Evolutionary conservation across 2,797 vertebrate species (phyloP).

Genomic region (Phoeniculus purpureus): DNA sequence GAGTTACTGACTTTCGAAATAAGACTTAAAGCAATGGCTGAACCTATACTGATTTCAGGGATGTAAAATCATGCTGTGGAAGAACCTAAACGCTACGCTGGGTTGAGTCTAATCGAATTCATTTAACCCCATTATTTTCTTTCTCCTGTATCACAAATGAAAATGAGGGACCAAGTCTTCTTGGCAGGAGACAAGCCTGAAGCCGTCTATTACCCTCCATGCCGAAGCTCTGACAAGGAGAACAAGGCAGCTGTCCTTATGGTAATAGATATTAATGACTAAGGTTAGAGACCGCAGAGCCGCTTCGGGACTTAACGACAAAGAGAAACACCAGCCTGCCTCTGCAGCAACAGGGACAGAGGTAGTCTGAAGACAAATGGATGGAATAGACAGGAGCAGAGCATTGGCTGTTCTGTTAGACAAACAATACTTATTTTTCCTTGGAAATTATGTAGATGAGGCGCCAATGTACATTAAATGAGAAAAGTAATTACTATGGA

Average conservation of each 20-base stretch:
- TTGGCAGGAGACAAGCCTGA: slow-evolving; percentile 39
- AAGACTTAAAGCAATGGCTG: background rate
- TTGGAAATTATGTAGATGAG: background rate
- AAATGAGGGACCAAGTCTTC: slow-evolving; percentile 26
- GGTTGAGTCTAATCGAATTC: slow-evolving; percentile 47
- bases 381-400: background rate
- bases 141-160: background rate
- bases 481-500: background rate
- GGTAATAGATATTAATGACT: slow-evolving; percentile 60
- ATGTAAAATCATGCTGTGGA: background rate
- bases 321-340: background rate
- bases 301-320: background rate
- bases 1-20: background rate
- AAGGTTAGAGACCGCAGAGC: slow-evolving; percentile 17
- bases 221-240: slow-evolving; percentile 39
- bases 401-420: background rate
- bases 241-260: slow-evolving; percentile 46
- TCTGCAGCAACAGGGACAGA: background rate
- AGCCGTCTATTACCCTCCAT: slow-evolving; percentile 21
- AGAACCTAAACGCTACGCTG: background rate
- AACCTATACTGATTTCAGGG: slow-evolving; percentile 2
- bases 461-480: background rate
- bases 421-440: background rate
- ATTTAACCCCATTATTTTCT: slow-evolving; percentile 61
- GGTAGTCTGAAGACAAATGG: background rate